phyloP scores from a whole-genome alignment of 2,888 invertebrate species.

The Dolichopus griseipennis region DNA sequence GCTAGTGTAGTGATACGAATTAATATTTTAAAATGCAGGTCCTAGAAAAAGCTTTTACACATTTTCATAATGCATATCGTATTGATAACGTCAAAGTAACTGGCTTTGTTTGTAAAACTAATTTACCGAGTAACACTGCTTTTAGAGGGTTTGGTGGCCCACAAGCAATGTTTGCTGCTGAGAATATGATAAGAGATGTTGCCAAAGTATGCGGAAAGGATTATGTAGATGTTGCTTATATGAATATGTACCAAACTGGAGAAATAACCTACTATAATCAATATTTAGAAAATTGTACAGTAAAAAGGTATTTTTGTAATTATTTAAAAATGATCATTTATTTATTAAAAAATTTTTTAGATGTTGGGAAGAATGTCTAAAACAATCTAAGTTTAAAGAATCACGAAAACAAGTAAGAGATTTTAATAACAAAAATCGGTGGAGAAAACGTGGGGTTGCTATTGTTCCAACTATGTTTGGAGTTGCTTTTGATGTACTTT shows the following conservation, averaged over 20 bases:
- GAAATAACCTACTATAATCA: constrained; percentile 71
- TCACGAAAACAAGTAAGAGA: constrained; percentile 51
- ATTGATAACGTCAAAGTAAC: constrained; percentile 63
- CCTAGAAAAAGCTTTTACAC: constrained; percentile 72
- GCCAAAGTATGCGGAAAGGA: constrained; percentile 60
- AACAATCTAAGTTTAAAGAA: constrained; percentile 54
- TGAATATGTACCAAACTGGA: constrained; percentile 76
- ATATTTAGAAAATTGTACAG: constrained; percentile 60
- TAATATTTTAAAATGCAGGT: constrained; percentile 48
- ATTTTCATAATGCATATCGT: constrained; percentile 74
- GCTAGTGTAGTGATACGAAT: too few relatives aligned
- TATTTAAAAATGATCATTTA: background rate
- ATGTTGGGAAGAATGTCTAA: constrained; percentile 73
- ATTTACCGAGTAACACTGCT: constrained; percentile 85
- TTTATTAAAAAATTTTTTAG: constrained; percentile 25
- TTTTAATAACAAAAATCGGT: constrained; percentile 71
- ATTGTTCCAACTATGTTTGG: constrained; percentile 79
- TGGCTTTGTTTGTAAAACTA: constrained; percentile 75
- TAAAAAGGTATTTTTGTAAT: constrained; percentile 42
- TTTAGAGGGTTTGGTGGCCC: constrained; percentile 89
- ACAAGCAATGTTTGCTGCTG: constrained; percentile 81
- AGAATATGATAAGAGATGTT: constrained; percentile 67
- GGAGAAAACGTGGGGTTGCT: constrained; percentile 78
- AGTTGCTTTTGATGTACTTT: constrained; percentile 66
- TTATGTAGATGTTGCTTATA: constrained; percentile 52